Evolutionary conservation across 2,113 vertebrate species (phyloP), one percentile per base, ranked within the genome.

Genomic region (Butorides virescens): DNA sequence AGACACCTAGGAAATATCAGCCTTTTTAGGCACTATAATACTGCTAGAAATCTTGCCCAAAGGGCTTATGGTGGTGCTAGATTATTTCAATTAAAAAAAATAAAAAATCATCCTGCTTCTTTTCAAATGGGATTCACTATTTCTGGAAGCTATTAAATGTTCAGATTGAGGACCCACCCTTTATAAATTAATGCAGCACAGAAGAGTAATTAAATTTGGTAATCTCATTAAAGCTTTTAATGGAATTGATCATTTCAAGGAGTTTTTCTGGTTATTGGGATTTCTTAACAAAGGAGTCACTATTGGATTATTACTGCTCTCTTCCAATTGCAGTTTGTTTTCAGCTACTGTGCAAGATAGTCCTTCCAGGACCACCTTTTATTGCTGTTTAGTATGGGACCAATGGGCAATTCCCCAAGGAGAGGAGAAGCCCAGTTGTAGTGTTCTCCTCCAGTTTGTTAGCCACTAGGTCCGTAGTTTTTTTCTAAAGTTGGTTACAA

Each of bases 151-250:
- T 81, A 94, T 84, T 81, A 72, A 93, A 93, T 83, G 91, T 90
- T 93, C 94, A 80, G 81, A 94, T 81, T 7, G 92, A 95, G 92
- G 92, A 96, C 80, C 91, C 96, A 93, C 85, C 94, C 91, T 93
- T 91, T 94, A 96, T 96, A 95, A 96, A 95, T 97, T 95, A 97
- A 97, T 95, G 95, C 83, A 95, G 91, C 71, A 94, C 87, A 89
- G 83, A 92, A 93, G 70, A 95, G 94, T 96, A 96, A 95, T 98
- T 97, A 97, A 96, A 94, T 96, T 96, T 94, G 58, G 91, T 97
- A 97, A 98, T 97, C 95, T 92, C 89, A 96, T 97, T 97, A 97
- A 97, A 96, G 88, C 92, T 97, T 97, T 96, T 97, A 96, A 98
- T 97, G 83, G 91, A 96, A 98, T 97, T 95, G 87, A 98, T 98